A percentile compares a stretch with the other conserved stretches of the same genome.
phyloP scores from a whole-genome alignment of 1,140 invertebrate genomes.

The Cotesia typhae region DNA sequence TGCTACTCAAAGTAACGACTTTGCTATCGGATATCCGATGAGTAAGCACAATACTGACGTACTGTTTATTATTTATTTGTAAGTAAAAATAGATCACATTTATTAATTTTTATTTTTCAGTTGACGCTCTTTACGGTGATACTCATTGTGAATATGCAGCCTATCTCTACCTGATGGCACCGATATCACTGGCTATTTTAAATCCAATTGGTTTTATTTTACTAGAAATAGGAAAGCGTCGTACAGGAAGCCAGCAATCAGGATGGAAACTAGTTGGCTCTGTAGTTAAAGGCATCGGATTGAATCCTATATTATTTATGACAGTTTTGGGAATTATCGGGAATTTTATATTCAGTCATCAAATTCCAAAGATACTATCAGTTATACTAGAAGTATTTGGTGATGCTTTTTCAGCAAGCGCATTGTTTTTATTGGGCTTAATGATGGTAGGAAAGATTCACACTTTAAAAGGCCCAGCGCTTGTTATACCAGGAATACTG shows the following conservation, averaged over 20 bases:
- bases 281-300: constrained; percentile 75
- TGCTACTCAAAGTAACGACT: constrained; percentile 97
- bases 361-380: constrained; percentile 78
- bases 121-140: constrained; percentile 77
- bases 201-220: constrained; percentile 93
- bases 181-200: constrained; percentile 90
- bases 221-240: constrained; percentile 84
- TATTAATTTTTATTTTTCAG: constrained; percentile 64
- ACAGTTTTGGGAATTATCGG: constrained; percentile 89
- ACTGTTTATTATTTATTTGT: constrained; percentile 8
- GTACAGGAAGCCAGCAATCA: constrained; percentile 44
- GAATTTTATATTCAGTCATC: constrained; percentile 83
- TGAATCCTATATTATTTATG: constrained; percentile 94
- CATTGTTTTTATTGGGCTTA: constrained; percentile 89
- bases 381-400: constrained; percentile 83
- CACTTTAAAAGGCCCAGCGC: constrained; percentile 76
- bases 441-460: constrained; percentile 93
- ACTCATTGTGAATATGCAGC: constrained; percentile 89
- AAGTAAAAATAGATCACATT: constrained; percentile 12
- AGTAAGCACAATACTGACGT: constrained; percentile 70
- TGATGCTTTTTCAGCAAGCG: constrained; percentile 88
- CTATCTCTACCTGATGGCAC: constrained; percentile 93
- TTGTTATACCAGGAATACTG: constrained; percentile 85
- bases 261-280: constrained; percentile 58
- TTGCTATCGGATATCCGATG: constrained; percentile 96